Evolutionary conservation across 2,888 invertebrate genomes (phyloP).

Genomic region (Folsomia manolachei): DNA sequence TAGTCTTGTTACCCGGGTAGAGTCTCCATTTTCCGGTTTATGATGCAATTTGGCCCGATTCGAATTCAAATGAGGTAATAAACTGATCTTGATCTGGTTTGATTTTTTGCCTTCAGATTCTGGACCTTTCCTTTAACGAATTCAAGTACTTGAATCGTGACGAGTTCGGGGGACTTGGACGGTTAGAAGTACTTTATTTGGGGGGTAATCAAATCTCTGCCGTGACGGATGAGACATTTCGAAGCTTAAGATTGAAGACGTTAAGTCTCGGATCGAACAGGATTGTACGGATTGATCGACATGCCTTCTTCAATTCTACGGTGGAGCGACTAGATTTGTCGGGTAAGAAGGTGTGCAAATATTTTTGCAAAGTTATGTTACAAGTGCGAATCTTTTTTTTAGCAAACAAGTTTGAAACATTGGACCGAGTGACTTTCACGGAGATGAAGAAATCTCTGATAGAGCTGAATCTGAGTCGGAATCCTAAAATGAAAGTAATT

Average conservation of each 20-base stretch:
- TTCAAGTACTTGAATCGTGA: constrained; percentile 62
- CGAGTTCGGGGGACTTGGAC: constrained; percentile 75
- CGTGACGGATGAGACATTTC: constrained; percentile 57
- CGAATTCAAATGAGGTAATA: not conserved
- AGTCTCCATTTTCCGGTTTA: not conserved
- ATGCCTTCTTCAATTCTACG: constrained; percentile 69
- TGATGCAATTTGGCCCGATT: not conserved
- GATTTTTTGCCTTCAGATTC: constrained; percentile 48
- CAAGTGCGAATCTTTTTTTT: constrained; percentile 69
- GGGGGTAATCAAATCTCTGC: constrained; percentile 77
- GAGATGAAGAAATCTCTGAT: constrained; percentile 48
- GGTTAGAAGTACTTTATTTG: constrained; percentile 66
- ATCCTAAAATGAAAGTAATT: constrained; percentile 48
- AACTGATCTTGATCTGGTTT: constrained; percentile 7
- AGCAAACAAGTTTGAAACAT: constrained; percentile 59
- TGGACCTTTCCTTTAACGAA: constrained; percentile 74
- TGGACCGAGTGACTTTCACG: constrained; percentile 43
- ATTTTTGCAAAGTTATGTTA: no score
- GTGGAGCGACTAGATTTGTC: constrained; percentile 70
- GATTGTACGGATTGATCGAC: constrained; percentile 69
- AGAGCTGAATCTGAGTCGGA: constrained; percentile 50
- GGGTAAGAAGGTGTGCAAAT: no score
- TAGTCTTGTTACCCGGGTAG: no score
- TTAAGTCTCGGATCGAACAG: constrained; percentile 69
- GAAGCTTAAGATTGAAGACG: constrained; percentile 56